phyloP scores from a whole-genome alignment of 2,113 vertebrate genomes.

The Tautogolabrus adspersus region DNA sequence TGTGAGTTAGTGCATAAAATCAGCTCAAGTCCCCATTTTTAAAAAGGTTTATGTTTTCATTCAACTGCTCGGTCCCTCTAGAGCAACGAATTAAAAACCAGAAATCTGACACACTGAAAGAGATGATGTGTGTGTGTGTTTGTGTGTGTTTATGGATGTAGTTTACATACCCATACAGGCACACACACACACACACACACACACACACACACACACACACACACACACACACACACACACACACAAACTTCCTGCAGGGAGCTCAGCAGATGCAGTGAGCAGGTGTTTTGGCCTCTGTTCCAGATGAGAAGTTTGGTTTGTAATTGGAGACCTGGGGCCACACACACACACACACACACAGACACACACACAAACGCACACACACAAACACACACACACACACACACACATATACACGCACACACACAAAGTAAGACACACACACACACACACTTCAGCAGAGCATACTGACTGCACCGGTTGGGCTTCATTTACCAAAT shows the following conservation, averaged over 20 bases:
- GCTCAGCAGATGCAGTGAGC: slow-evolving; percentile 66
- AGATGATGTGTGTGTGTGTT: too few species aligned
- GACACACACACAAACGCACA: slow-evolving; percentile 4
- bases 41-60: not conserved
- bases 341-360: slow-evolving; percentile 28
- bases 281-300: slow-evolving; percentile 61
- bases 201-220: not conserved
- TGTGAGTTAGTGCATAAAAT: not conserved
- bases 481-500: slow-evolving; percentile 49
- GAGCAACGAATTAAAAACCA: not conserved
- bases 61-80: not conserved
- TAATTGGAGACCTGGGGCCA: slow-evolving; percentile 67
- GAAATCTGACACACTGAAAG: too few species aligned
- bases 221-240: not conserved
- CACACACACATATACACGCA: too few species aligned
- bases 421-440: not conserved
- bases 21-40: not conserved
- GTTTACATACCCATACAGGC: too few species aligned
- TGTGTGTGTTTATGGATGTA: too few species aligned
- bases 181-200: too few species aligned
- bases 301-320: slow-evolving; percentile 60
- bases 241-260: not conserved
- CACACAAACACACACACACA: too few species aligned
- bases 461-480: not conserved
- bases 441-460: not conserved